Evolutionary conservation across 2,113 vertebrate species (phyloP), one percentile per base, ranked within the genome.

Genomic region (Ailurus styani): DNA sequence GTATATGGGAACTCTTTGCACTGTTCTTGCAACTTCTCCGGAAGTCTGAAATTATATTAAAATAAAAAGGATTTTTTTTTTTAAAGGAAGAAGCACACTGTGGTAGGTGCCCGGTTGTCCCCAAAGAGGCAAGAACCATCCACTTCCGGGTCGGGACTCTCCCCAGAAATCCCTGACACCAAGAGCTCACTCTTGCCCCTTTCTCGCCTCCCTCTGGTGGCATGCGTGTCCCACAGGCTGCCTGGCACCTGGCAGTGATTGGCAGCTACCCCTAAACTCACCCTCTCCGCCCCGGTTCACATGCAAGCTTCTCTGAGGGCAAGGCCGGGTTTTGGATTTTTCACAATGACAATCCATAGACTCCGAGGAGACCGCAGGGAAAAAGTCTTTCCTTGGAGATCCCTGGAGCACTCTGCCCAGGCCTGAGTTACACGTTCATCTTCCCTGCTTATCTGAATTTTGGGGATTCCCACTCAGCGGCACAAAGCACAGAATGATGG

Each of bases 171-270:
- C 75, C 73, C 81, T 27, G 55, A 42, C 37, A 87, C 77, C 0
- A 55, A 94, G 66, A 95, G 52, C 68, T 57, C 95, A 93, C 64
- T 37, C 87, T 57, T 17, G 1, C 68, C 94, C 81, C 64, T 93
- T 95, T 66, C 34, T 81, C 73, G 6, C 87, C 93, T 91, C 50
- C 81, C 68, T 93, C 94, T 0, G 95, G 85, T 50, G 95, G 94
- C 92, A 96, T 27, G 40, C 95, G 7, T 55, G 68, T 79, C 55
- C 91, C 72, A 13, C 37, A 40, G 68, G 25, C 45, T 40, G 20
- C 45, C 87, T n/a, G 73, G 90, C 55, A 54, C 75, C 90, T 95
- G 94, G 97, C 96, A 97, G 96, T 54, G 81, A 97, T 70, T 55
- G 82, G 85, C 11, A 2, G 66, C 68, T 11, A 4, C 64, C 34